Base-by-base conservation (phyloP, 2,888 invertebrate genomes). In the Nemotelus nigrinus region DNA sequence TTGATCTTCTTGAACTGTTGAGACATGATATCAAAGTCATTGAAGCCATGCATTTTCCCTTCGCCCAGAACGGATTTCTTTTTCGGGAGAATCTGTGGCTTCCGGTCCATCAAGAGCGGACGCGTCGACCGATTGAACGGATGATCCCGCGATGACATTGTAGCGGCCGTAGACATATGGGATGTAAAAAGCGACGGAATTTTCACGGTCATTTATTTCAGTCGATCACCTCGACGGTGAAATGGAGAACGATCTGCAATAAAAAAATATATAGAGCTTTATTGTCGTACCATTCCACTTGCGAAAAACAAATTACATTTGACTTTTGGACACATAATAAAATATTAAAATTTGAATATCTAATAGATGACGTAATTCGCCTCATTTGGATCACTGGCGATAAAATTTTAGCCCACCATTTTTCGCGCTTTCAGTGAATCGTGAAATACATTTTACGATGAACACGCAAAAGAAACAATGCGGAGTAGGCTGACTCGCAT, bases 1-100 rank as follows among this genome's bases (percentile, higher is more conserved):
- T 85, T 85, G 68, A 86, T 80, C 81, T 85, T 85, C 78, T 84
- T 83, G 78, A 85, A 86, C 76, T 87, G 87, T 80, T 87, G 85
- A 10, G 86, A 85, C 76, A 87, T 83, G 76, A 85, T 84, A 82
- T 85, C 85, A 71, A 87, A 87, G 80, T 87, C 86, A 79, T 87
- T 87, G 81, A 87, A 86, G 70, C 86, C 86, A 60, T 86, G 86
- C 81, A 86, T 77, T 77, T 86, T 86, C 79, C 84, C 84, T 76
- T 85, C 85, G 75, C 83, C 84, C 78, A 84, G 84, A 3, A 84
- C 83, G 48, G 85, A 84, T 80, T 83, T 84, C 80, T 82, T 81
- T 78, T 83, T 82, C 7, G 83, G 76, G 81, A 83, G 79, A 80
- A 83, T 80, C 50, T 80, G 83, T 72, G 83, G 81, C 81, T 85